Evolutionary conservation across 2,113 vertebrate genomes (phyloP).

Genomic region (Cinclus mexicanus): DNA sequence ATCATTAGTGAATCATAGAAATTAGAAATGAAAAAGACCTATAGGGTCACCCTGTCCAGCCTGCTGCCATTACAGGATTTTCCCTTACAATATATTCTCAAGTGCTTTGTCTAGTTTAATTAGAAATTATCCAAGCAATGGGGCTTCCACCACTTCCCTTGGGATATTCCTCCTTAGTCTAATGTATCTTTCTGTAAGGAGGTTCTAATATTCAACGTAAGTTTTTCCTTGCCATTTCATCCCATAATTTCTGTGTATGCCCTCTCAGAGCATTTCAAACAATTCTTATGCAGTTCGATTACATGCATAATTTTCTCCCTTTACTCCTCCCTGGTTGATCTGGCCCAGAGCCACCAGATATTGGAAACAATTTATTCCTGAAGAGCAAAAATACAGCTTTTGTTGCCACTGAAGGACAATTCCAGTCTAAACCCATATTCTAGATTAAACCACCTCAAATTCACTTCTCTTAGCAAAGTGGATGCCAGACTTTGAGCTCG

Average conservation of each 20-base stretch:
- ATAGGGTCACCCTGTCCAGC: constrained; percentile 70
- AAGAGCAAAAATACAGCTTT: neutral
- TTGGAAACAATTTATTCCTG: neutral
- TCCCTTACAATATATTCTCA: constrained; percentile 70
- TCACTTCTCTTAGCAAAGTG: neutral
- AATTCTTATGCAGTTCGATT: constrained; percentile 17
- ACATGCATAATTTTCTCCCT: constrained; percentile 20
- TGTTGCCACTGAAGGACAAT: neutral
- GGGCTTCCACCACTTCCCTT: constrained; percentile 73
- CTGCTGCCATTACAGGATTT: constrained; percentile 63
- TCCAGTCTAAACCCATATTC: neutral
- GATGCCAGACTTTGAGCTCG: neutral
- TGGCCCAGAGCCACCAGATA: neutral
- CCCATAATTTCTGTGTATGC: constrained; percentile 5
- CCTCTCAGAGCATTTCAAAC: constrained; percentile 1
- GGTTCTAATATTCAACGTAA: constrained; percentile 68
- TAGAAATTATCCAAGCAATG: constrained; percentile 81
- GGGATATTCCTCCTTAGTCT: constrained; percentile 69
- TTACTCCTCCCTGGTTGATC: neutral
- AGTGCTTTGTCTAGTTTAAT: constrained; percentile 78
- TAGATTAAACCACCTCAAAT: neutral
- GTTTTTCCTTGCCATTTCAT: constrained; percentile 61
- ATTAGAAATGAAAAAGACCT: constrained; percentile 70
- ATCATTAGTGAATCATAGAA: constrained; percentile 78
- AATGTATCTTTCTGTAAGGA: constrained; percentile 69